Evolutionary conservation across 2,113 vertebrate species (phyloP).

Genomic region (Oxyura jamaicensis): DNA sequence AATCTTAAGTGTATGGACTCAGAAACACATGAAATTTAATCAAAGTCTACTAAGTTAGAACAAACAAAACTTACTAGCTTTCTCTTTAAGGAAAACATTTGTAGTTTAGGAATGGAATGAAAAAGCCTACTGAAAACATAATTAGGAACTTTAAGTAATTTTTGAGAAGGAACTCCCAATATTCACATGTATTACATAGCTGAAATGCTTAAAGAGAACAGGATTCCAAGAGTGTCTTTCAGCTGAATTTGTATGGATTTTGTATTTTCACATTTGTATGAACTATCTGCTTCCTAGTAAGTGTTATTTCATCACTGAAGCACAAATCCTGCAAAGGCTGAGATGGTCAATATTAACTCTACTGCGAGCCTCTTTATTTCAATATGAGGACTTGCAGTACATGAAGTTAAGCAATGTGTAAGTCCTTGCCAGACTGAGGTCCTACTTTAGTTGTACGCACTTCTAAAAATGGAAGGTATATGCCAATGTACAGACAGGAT

Average conservation of each 20-base stretch:
- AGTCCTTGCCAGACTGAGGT: not conserved
- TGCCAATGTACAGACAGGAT: not conserved
- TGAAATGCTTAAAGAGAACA: not conserved
- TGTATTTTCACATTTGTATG: not conserved
- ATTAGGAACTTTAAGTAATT: not conserved
- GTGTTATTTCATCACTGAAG: not conserved
- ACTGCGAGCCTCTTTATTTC: not conserved
- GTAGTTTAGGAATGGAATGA: not conserved
- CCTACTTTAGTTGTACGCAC: not conserved
- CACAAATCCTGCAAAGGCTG: not conserved
- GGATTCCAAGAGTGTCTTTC: not conserved
- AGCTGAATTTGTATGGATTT: not conserved
- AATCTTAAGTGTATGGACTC: not conserved
- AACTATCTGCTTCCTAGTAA: not conserved
- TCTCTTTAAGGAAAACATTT: not conserved
- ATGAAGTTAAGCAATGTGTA: not conserved
- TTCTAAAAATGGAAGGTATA: not conserved
- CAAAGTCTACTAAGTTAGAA: not conserved
- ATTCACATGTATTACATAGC: not conserved
- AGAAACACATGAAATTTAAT: not conserved
- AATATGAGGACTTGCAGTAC: not conserved
- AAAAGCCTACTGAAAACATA: not conserved
- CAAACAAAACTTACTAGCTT: not conserved
- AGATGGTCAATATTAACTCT: not conserved
- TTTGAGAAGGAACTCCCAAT: not conserved